phyloP scores from a whole-genome alignment of 2,888 invertebrate genomes.

The Cordilura impudica region DNA sequence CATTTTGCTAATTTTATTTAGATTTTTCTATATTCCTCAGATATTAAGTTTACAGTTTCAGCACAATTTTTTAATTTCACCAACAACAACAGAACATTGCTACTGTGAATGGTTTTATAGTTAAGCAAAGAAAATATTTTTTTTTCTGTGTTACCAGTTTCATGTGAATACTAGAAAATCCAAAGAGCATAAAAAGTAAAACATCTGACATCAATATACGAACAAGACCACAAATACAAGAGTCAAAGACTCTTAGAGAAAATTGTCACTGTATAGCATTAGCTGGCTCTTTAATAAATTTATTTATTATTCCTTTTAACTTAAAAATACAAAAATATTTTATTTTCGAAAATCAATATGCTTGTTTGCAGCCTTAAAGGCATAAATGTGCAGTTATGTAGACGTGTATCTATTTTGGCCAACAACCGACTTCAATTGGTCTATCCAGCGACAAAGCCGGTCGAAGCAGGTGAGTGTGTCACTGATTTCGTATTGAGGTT shows the following conservation, averaged over 20 bases:
- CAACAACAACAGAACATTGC: background rate
- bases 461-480: constrained; percentile 36
- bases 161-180: too few relatives aligned
- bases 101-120: background rate
- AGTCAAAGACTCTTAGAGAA: constrained; percentile 34
- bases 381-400: constrained; percentile 68
- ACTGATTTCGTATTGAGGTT: constrained; percentile 52
- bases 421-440: constrained; percentile 47
- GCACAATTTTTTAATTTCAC: background rate
- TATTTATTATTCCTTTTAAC: constrained; percentile 63
- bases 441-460: constrained; percentile 43
- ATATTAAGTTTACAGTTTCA: background rate
- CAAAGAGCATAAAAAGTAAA: too few relatives aligned
- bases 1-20: constrained; percentile 25
- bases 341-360: constrained; percentile 64
- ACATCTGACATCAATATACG: background rate
- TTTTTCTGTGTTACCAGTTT: background rate
- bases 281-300: constrained; percentile 49
- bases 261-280: constrained; percentile 31
- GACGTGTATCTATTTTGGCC: constrained; percentile 70
- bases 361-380: constrained; percentile 70
- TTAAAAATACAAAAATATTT: background rate
- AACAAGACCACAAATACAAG: too few relatives aligned
- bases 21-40: background rate
- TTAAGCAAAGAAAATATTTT: too few relatives aligned